Base-by-base conservation (phyloP, 1,140 invertebrate species). In the Leguminivora glycinivorella region DNA sequence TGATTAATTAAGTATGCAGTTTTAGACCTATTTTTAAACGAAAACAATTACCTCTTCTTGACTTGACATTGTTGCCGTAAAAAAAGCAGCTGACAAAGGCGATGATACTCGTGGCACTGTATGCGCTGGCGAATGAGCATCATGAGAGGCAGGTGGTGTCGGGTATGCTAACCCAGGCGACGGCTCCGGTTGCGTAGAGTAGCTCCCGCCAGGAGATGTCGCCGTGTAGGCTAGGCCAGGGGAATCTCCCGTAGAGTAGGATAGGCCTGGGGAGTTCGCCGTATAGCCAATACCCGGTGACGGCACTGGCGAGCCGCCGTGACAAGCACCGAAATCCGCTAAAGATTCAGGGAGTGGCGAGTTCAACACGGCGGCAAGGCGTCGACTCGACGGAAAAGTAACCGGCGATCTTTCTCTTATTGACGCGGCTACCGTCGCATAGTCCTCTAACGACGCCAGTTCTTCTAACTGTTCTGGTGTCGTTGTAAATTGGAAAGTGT, bases 11-110 rank as follows among this genome's bases (percentile, higher is more conserved):
- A 38, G 34, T 38, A 38, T 12, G 34, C 14, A 38, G 14, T 38
- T 38, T 12, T 38, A 38, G n/a, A n/a, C 7, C 34, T 38, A 14
- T 12, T 14, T 38, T 26, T 63, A 0, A 58, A n/a, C 60, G 40
- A 1, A 56, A 17, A 7, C 22, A 63, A 52, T 75, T 86, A 91
- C 89, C 73, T 96, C 96, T 75, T 96, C 96, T 17, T 96, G 95
- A 66, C 95, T 96, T 0, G 96, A 96, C 93, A 96, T 96, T 19
- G 95, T 95, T n/a, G 95, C 95, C n/a, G 95, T 96, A 83, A 96
- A 97, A 84, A 96, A 96, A 0, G 96, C 95, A 26, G 96, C 95
- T 1, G 96, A 95, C 0, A 96, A 83, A 0, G 96, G 95, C 70
- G 83, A 91, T 66, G 79, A 93, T 70, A 73, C 92, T 67, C 85